These are phyloP conservation scores for Tetragnatha versicolor DNA, from an alignment of 1,140 invertebrate genomes.

Conservation along the genomic window DNA sequence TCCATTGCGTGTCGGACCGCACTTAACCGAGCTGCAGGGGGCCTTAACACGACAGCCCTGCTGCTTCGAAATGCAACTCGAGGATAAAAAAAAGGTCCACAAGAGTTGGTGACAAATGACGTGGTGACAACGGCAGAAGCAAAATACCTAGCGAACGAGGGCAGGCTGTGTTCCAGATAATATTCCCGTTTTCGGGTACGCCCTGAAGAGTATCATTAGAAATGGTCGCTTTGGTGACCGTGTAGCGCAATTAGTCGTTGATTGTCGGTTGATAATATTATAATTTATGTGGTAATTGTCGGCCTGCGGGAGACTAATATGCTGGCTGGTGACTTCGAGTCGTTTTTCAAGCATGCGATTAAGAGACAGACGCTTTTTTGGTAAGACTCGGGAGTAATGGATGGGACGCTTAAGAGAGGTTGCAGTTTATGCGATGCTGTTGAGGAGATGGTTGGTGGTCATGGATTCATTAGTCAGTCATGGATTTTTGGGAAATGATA, in stretches of 20 bases:
- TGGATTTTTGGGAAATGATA: too few species aligned
- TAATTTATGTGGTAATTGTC: slow-evolving; percentile 50
- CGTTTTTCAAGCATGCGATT: not conserved
- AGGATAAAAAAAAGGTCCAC: slow-evolving; percentile 7
- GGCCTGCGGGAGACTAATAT: slow-evolving; percentile 1
- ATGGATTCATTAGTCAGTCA: too few species aligned
- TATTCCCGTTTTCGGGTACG: not conserved
- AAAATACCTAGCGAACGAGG: slow-evolving; percentile 24
- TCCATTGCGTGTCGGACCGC: too few species aligned
- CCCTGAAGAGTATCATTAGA: slow-evolving; percentile 28
- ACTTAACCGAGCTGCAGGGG: too few species aligned
- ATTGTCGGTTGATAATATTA: slow-evolving; percentile 46
- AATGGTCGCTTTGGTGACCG: slow-evolving; percentile 13
- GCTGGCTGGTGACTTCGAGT: slow-evolving; percentile 19
- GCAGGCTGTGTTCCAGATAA: slow-evolving; percentile 16
- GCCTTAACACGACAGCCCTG: too few species aligned
- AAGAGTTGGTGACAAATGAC: slow-evolving; percentile 41
- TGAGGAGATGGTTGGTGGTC: too few species aligned
- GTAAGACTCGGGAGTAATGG: too few species aligned
- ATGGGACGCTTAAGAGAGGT: too few species aligned
- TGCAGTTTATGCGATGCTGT: too few species aligned
- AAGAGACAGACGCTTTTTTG: too few species aligned
- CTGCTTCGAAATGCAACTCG: too few species aligned
- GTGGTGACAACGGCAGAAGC: slow-evolving; percentile 38
- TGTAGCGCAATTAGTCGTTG: slow-evolving; percentile 40